phyloP scores from a whole-genome alignment of 1,140 invertebrate genomes.

The Hyles euphorbiae region DNA sequence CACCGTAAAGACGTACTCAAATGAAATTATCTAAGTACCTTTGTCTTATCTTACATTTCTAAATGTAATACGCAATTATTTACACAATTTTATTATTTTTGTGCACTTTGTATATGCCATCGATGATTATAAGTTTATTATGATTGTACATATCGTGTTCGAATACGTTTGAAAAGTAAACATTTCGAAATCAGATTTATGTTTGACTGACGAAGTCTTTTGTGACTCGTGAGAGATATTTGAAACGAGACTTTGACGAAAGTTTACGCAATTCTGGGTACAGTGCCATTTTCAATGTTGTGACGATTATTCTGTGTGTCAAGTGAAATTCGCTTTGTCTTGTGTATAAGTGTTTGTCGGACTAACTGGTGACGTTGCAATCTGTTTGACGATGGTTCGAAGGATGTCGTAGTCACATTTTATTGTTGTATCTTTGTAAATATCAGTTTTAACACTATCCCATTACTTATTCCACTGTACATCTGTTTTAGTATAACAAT shows the following conservation, averaged over 20 bases:
- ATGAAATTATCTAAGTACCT: constrained; percentile 19
- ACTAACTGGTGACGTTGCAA: constrained; percentile 2
- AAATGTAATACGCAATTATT: constrained; percentile 6
- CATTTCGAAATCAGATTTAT: constrained; percentile 12
- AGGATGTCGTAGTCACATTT: background rate
- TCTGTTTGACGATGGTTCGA: background rate
- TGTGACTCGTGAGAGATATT: constrained; percentile 10
- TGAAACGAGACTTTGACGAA: constrained; percentile 4
- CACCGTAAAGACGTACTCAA: constrained; percentile 2
- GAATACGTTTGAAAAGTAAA: constrained; percentile 26
- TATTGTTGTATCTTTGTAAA: too few species aligned
- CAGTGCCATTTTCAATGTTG: constrained; percentile 48
- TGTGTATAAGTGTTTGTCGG: constrained; percentile 10
- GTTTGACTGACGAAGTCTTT: constrained; percentile 5
- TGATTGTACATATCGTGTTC: constrained; percentile 27
- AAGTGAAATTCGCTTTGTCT: constrained; percentile 23
- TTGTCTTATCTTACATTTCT: constrained; percentile 17
- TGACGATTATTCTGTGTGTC: constrained; percentile 29
- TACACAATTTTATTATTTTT: constrained; percentile 12
- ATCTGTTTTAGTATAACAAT: too few species aligned
- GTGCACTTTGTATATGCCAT: constrained; percentile 5
- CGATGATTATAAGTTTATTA: constrained; percentile 13
- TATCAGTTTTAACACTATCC: too few species aligned
- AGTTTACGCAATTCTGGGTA: constrained; percentile 34
- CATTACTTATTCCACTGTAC: too few species aligned